Base-by-base conservation (phyloP, 2,797 vertebrate species). In the Hydrolagus colliei region DNA sequence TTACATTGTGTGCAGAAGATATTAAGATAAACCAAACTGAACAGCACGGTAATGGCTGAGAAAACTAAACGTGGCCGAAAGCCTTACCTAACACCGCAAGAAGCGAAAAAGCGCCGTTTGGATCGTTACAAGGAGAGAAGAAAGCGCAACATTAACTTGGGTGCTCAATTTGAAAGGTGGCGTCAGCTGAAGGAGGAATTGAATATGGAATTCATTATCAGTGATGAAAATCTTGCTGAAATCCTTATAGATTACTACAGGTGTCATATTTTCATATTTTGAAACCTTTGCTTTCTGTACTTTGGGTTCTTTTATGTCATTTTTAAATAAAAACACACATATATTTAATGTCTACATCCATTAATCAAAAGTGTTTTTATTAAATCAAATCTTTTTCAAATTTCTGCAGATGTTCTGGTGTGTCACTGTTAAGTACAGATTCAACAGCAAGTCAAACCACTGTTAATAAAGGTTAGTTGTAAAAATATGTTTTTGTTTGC, bases 181-280 rank as follows among this genome's bases (percentile, higher is more conserved):
- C 79, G 20, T 6, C 32, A 71, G 16, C 14, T 84, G 79, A 84
- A n/a, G 52, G 18, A 1, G 18, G 79, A 84, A 52, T 20, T 84
- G 65, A 18, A 18, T 11, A 20, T 84, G 7, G 9, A 41, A 16
- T 27, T 27, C 27, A 27, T 27, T 27, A 3, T 6, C 41, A 41
- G n/a, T 16, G 65, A 84, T 41, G 14, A 1, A 11, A 10, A 16
- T 32, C 65, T 84, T 0, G 79, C 79, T 20, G 41, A 84, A 84
- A 68, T 84, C 16, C 79, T 84, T 5, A 11, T 84, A 9, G 65
- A 84, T 84, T 68, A 84, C 71, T 84, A 84, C 79, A 84, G 79
- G 79, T 84, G 10, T 71, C 2, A 4, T 68, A 52, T 6, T n/a
- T 41, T 35, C 10, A 11, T 67, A 41, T 20, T 67, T 67, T 35